phyloP scores from a whole-genome alignment of 1,140 invertebrate genomes.

The Saccostrea echinata region DNA sequence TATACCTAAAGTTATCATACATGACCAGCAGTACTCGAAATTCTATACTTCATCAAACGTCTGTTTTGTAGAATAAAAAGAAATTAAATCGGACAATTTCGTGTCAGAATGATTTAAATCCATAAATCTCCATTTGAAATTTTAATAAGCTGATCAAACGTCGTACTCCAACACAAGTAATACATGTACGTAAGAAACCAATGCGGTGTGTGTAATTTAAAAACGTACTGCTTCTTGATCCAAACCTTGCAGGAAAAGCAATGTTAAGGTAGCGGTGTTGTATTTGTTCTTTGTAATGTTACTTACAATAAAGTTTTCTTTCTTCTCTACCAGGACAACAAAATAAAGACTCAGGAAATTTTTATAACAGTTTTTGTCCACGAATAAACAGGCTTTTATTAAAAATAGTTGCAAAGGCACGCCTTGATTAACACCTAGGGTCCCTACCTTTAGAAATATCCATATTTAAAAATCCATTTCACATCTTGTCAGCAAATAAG shows the following conservation, averaged over 20 bases:
- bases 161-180: background rate
- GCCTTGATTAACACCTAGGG: background rate
- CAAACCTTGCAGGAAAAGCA: no score
- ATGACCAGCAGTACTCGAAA: background rate
- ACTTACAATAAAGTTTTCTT: background rate
- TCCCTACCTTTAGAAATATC: conserved; percentile 21
- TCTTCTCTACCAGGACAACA: background rate
- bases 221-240: background rate
- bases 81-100: background rate
- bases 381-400: background rate
- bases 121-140: background rate
- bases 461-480: conserved; percentile 36
- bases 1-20: no score
- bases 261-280: background rate
- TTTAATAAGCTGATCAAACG: background rate
- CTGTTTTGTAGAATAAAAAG: background rate
- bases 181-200: background rate
- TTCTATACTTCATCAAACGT: background rate
- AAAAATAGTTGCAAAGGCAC: background rate
- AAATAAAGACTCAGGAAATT: background rate
- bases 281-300: background rate
- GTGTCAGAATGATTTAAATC: conserved; percentile 14
- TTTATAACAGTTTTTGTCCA: background rate
- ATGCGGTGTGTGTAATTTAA: background rate
- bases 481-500: conserved; percentile 23